Evolutionary conservation across 2,113 vertebrate genomes (phyloP), one percentile per base, ranked within the genome.

Genomic region (Amphilophus citrinellus): DNA sequence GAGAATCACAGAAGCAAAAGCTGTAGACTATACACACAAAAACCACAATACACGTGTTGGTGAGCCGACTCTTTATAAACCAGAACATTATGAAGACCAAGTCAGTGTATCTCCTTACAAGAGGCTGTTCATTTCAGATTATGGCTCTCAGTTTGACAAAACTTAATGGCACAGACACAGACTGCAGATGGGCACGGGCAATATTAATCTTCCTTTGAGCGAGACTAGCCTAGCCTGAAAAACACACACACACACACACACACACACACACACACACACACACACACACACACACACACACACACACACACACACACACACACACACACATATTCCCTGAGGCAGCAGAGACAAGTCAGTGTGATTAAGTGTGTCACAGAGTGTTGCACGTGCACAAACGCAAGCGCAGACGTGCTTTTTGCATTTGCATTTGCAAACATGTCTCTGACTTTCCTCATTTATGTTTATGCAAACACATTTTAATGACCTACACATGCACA

Each of bases 121-220:
- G 86, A 84, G 84, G 91, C 90, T 79, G 82, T 83, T 84, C 88
- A 90, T 88, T 91, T 88, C 89, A 90, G 87, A 94, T 93, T 92
- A 94, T 77, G 83, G 27, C 89, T 89, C 80, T 83, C 61, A 83
- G 91, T 88, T 78, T 82, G 87, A 87, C 87, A 85, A 84, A 82
- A 83, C 68, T 90, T 92, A 94, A 93, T 91, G 89, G 88, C 80
- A 89, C 87, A 87, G 86, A 91, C 87, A 73, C 89, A 94, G 79
- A 79, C 58, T 76, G 71, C 77, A 39, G 76, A 84, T 60, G 62
- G 62, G 18, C 87, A 87, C 56, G 13, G 75, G 68, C 66, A 76
- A 62, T 87, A 87, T 91, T 86, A 92, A 90, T 93, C 87, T 90
- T 86, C 63, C 80, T 86, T 73, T 82, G 83, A 87, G 80, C 50